Evolutionary conservation across 2,113 vertebrate genomes (phyloP).

Genomic region (Megaceryle torquata): DNA sequence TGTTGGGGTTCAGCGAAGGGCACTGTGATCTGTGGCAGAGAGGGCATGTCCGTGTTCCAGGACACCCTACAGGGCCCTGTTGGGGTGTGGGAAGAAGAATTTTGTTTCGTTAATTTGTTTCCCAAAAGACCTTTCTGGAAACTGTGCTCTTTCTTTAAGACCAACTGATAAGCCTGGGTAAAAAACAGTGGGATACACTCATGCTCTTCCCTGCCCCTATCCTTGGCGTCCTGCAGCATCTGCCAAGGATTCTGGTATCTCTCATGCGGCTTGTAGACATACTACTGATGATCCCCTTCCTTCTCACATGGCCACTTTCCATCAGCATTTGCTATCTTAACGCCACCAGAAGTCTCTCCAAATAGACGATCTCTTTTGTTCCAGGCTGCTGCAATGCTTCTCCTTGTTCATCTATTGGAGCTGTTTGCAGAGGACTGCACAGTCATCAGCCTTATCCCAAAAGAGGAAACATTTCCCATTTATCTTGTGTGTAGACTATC

Average conservation of each 20-base stretch:
- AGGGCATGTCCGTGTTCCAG: not conserved
- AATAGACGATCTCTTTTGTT: not conserved
- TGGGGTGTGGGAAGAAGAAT: not conserved
- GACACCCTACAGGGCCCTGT: no score
- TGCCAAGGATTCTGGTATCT: not conserved
- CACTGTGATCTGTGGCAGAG: not conserved
- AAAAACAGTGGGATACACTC: no score
- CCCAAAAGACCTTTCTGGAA: not conserved
- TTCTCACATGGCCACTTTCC: not conserved
- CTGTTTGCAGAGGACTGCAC: not conserved
- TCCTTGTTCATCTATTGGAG: not conserved
- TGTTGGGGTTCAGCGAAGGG: fast-evolving
- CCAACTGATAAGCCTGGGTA: not conserved
- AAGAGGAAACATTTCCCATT: not conserved
- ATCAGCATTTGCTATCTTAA: not conserved
- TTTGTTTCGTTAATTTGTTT: not conserved
- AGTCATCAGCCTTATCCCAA: not conserved
- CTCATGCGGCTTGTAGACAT: not conserved
- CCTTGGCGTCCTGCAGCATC: not conserved
- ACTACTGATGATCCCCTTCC: not conserved
- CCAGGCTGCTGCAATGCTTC: not conserved
- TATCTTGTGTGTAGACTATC: no score
- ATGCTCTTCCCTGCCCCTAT: not conserved
- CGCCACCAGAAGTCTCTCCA: not conserved
- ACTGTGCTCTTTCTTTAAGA: not conserved